These are phyloP conservation scores for Drosophila takahashii DNA, from an alignment of 1,140 invertebrate genomes.

Conservation along the genomic window DNA sequence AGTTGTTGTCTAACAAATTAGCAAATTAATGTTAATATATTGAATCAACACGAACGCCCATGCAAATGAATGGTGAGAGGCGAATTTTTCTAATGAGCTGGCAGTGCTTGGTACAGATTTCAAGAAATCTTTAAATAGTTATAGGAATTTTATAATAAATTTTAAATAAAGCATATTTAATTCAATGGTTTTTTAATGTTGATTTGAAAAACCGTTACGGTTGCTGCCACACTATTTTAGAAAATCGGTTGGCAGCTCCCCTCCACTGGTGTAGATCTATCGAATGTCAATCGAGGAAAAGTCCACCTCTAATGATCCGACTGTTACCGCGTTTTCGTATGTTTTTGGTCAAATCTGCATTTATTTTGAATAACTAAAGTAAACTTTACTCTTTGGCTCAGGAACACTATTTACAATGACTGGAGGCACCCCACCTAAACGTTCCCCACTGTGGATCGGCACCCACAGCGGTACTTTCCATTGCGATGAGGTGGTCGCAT, in stretches of 20 bases:
- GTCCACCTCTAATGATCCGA: conserved; percentile 24
- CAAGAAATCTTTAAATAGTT: conserved; percentile 2
- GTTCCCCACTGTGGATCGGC: conserved; percentile 87
- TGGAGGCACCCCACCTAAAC: conserved; percentile 55
- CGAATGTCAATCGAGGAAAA: not conserved
- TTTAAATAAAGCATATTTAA: not conserved
- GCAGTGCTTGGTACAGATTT: conserved; percentile 39
- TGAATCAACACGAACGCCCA: conserved; percentile 54
- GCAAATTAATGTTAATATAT: conserved; percentile 61
- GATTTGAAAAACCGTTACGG: conserved; percentile 11
- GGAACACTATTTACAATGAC: conserved; percentile 41
- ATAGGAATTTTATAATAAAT: not conserved
- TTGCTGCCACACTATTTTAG: not conserved
- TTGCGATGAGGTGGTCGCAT: conserved; percentile 97
- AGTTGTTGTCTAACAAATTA: conserved; percentile 71
- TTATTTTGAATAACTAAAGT: conserved; percentile 9
- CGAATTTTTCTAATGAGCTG: conserved; percentile 27
- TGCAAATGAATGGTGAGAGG: conserved; percentile 23
- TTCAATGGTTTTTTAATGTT: not conserved
- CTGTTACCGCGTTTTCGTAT: conserved; percentile 41
- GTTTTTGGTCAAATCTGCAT: not conserved
- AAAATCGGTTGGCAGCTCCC: not conserved
- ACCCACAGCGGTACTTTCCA: conserved; percentile 95
- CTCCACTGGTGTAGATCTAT: too few relatives aligned
- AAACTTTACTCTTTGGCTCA: not conserved